Evolutionary conservation across 1,140 invertebrate genomes (phyloP).

Genomic region (Ridgeia piscesae): DNA sequence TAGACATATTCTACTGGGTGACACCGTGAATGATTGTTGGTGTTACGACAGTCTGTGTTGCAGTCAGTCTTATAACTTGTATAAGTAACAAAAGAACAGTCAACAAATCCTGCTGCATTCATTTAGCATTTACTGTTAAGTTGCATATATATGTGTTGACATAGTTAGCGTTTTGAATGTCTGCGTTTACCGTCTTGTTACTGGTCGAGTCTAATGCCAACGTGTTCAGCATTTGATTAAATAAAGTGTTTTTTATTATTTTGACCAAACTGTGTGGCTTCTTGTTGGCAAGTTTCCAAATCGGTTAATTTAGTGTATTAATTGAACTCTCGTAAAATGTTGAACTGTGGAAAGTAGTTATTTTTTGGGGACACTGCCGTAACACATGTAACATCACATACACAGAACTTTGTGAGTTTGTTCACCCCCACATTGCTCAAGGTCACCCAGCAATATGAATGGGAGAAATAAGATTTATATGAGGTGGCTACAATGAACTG

Average conservation of each 20-base stretch:
- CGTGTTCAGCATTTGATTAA: not conserved
- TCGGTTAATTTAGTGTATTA: not conserved
- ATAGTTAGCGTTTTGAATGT: not conserved
- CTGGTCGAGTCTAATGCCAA: not conserved
- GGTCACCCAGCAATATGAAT: too few species aligned
- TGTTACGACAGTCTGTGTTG: not conserved
- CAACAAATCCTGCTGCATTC: not conserved
- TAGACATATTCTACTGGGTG: not conserved
- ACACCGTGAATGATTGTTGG: not conserved
- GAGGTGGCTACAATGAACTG: too few species aligned
- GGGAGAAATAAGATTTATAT: too few species aligned
- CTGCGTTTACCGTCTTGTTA: not conserved
- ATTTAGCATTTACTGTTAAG: not conserved
- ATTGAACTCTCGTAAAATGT: not conserved
- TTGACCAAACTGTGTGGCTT: not conserved
- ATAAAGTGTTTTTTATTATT: constrained; percentile 5
- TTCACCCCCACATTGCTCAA: too few species aligned
- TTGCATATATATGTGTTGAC: constrained; percentile 1
- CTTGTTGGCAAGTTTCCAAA: not conserved
- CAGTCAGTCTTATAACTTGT: not conserved
- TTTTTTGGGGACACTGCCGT: too few species aligned
- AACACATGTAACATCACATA: too few species aligned
- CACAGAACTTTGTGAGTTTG: too few species aligned
- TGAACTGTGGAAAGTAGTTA: too few species aligned
- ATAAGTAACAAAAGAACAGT: not conserved